These are phyloP conservation scores for Vireo altiloquus DNA, from an alignment of 2,113 vertebrate species.

Conservation along the genomic window DNA sequence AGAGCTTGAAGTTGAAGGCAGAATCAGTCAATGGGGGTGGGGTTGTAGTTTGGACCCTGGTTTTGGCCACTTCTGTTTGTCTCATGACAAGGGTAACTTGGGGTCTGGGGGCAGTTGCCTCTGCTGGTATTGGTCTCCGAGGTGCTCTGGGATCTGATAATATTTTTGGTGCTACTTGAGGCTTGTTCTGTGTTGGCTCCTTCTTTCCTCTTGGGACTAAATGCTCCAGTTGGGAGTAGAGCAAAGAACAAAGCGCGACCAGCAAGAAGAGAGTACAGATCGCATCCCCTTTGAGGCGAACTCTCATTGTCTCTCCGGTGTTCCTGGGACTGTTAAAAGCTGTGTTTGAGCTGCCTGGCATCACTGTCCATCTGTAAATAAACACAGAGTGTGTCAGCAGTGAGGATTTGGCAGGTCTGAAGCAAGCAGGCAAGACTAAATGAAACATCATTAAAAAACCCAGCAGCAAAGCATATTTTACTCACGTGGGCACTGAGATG, in stretches of 20 bases:
- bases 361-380: conserved; percentile 52
- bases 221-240: conserved; percentile 80
- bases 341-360: background rate
- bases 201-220: conserved; percentile 19
- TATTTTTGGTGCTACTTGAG: background rate
- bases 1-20: conserved; percentile 85
- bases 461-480: background rate
- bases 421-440: background rate
- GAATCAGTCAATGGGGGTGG: conserved; percentile 9
- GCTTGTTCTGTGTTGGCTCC: background rate
- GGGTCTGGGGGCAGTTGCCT: background rate
- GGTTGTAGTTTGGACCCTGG: background rate
- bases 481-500: accelerated
- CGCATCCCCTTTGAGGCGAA: conserved; percentile 83
- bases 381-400: background rate
- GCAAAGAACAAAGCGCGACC: conserved; percentile 76
- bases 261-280: conserved; percentile 84
- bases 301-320: conserved; percentile 69
- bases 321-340: background rate
- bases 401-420: background rate
- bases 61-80: background rate
- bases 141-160: background rate
- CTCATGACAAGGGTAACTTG: background rate
- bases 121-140: background rate
- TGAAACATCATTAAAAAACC: background rate